These are phyloP conservation scores for Dryadula phaetusa DNA, from an alignment of 2,888 invertebrate genomes.

Conservation along the genomic window DNA sequence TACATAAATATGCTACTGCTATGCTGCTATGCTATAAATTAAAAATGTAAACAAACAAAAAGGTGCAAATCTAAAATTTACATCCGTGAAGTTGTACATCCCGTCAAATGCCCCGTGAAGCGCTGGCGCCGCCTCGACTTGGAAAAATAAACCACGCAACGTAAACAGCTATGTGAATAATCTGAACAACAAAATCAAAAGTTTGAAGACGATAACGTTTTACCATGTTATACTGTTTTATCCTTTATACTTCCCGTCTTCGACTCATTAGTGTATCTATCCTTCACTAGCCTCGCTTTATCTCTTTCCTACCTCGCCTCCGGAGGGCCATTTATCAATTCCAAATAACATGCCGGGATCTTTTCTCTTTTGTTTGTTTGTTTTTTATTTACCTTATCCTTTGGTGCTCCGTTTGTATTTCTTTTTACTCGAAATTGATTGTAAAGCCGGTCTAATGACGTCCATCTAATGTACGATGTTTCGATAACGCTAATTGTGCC, in stretches of 20 bases:
- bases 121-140: conserved; percentile 57
- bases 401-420: conserved; percentile 70
- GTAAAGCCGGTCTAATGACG: conserved; percentile 78
- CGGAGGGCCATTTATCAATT: conserved; percentile 83
- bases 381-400: conserved; percentile 82
- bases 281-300: conserved; percentile 68
- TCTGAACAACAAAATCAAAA: conserved; percentile 54
- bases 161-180: conserved; percentile 49
- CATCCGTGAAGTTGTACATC: conserved; percentile 62
- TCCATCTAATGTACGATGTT: conserved; percentile 72
- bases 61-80: conserved; percentile 56
- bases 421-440: conserved; percentile 80
- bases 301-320: conserved; percentile 71
- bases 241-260: conserved; percentile 65
- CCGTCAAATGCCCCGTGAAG: conserved; percentile 66
- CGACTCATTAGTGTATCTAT: conserved; percentile 75
- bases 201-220: conserved; percentile 68
- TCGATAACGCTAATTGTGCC: conserved; percentile 74
- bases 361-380: conserved; percentile 79
- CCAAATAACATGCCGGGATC: conserved; percentile 83
- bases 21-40: no score
- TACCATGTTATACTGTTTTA: conserved; percentile 73
- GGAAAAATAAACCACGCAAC: conserved; percentile 42
- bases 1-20: conserved; percentile 2
- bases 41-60: conserved; percentile 30